phyloP scores from a whole-genome alignment of 35 echinoderm and acorn worm species.

The Holothuria glaberrima region DNA sequence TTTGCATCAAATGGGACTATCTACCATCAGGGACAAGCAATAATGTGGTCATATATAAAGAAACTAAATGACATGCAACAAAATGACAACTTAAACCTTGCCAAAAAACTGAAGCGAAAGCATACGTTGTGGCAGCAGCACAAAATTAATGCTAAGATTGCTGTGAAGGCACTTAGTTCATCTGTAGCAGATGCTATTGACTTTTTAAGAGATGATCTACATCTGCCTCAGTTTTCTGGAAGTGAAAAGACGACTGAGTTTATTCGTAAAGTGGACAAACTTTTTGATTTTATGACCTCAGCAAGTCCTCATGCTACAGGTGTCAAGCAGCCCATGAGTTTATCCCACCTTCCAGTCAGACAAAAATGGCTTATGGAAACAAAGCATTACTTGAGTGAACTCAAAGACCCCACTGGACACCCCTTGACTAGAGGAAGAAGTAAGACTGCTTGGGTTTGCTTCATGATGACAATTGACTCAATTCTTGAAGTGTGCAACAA shows the following conservation, averaged over 20 bases:
- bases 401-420: too few relatives aligned
- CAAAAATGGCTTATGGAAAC: conserved; percentile 60
- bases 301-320: conserved; percentile 21
- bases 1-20: conserved; percentile 52
- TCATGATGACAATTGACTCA: too few relatives aligned
- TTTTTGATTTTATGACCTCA: conserved; percentile 75
- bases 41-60: conserved; percentile 66
- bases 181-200: conserved; percentile 81
- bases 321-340: conserved; percentile 58
- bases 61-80: conserved; percentile 62
- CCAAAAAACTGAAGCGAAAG: conserved; percentile 69
- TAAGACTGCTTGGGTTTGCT: too few relatives aligned
- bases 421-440: too few relatives aligned
- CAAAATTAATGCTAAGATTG: conserved; percentile 80
- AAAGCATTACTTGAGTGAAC: too few relatives aligned
- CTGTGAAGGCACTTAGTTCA: conserved; percentile 58
- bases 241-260: conserved; percentile 66
- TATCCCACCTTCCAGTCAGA: conserved; percentile 31
- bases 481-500: too few relatives aligned
- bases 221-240: conserved; percentile 56
- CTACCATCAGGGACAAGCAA: conserved; percentile 43
- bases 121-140: conserved; percentile 71
- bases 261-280: conserved; percentile 71
- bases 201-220: conserved; percentile 60
- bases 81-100: conserved; percentile 56